Conservation (phyloP, 2,888 invertebrate species). For the Caenorhabditis sp. region DNA sequence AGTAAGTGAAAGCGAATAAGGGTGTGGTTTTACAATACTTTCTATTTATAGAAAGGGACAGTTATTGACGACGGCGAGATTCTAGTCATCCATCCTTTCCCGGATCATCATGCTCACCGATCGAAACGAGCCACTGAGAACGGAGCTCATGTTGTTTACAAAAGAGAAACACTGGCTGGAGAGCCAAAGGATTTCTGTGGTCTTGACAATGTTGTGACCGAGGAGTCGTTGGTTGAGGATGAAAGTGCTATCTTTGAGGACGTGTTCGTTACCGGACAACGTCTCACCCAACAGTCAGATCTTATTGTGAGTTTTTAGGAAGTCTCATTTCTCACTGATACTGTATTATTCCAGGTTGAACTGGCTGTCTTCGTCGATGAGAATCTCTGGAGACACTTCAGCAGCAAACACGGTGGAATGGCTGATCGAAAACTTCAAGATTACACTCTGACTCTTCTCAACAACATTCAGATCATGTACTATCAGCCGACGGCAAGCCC, state of each 20-base stretch:
- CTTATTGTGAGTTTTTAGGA: constrained; percentile 69
- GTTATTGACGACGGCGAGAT: constrained; percentile 77
- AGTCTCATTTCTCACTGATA: background rate
- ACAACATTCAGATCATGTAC: constrained; percentile 84
- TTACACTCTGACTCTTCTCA: constrained; percentile 82
- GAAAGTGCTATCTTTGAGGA: constrained; percentile 82
- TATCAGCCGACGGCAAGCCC: constrained; percentile 82
- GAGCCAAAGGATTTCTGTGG: constrained; percentile 81
- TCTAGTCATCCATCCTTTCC: constrained; percentile 82
- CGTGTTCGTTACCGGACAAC: constrained; percentile 81
- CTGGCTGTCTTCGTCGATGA: constrained; percentile 83
- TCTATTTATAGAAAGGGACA: constrained; percentile 81
- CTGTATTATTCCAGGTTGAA: constrained; percentile 76
- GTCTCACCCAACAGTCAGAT: constrained; percentile 78
- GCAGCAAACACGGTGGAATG: constrained; percentile 78
- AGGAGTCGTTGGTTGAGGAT: constrained; percentile 81
- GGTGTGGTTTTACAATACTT: constrained; percentile 27
- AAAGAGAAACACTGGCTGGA: constrained; percentile 72
- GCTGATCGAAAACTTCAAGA: constrained; percentile 80
- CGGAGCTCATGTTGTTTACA: constrained; percentile 81
- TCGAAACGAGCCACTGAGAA: constrained; percentile 72
- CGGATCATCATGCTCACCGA: constrained; percentile 79
- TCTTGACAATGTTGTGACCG: constrained; percentile 80
- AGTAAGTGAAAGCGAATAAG: constrained; percentile 67
- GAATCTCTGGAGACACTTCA: constrained; percentile 82